Evolutionary conservation across 2,113 vertebrate species (phyloP), one percentile per base, ranked within the genome.

Genomic region (Columba janthina): DNA sequence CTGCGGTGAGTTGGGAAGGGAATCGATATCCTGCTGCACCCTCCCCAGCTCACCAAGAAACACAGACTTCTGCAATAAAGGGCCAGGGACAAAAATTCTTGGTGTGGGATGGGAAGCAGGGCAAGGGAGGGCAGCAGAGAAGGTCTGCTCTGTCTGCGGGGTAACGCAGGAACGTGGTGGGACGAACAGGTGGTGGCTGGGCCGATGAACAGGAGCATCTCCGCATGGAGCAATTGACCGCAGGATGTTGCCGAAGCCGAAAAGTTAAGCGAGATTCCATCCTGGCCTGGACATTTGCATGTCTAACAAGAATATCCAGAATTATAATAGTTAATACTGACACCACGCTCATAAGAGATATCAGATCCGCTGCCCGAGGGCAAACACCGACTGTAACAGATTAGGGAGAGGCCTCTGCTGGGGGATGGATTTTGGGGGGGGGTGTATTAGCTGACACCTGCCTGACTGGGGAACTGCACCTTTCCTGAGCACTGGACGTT

Each of bases 261-360:
- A 51, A 92, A 83, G 78, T 19, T 18, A 62, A 71, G 66, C 0
- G 4, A 31, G 79, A 94, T 90, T 83, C 88, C 93, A 92, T 36
- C 38, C 64, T 1, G 0, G 72, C 60, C 12, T 81, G 89, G 90
- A 54, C 76, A 91, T 88, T 93, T 74, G 85, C 79, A 80, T 88
- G 60, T 85, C 64, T 80, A 93, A 93, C 75, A 91, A 70, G 93
- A 96, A 83, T 66, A 96, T 92, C 82, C 89, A 85, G 96, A 92
- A 70, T 86, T 74, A 88, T 74, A 95, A 90, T 53, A 95, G 94
- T 92, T 95, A 86, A 95, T 36, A 19, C 53, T 8, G 40, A 93
- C 61, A 88, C 79, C 15, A 11, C 2, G 31, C 92, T 92, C 4
- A 6, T 76, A 89, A 72, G 93, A 89, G 85, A 93, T 54, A 96